phyloP scores from a whole-genome alignment of 2,797 vertebrate species.

The Craterocephalus amniculus region DNA sequence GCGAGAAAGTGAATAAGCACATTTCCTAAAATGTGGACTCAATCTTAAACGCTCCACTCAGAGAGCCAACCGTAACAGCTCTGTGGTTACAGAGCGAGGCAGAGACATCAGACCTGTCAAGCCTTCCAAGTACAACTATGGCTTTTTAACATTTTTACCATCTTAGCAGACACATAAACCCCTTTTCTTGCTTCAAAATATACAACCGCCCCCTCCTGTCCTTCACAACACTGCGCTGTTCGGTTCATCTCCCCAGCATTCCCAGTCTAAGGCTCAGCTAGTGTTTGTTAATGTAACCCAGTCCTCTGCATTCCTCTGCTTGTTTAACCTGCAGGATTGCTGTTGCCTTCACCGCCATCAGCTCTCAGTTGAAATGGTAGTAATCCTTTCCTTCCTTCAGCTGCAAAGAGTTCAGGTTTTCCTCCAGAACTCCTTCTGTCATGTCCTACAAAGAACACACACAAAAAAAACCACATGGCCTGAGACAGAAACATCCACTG shows the following conservation, averaged over 20 bases:
- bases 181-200: background rate
- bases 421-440: constrained; percentile 89
- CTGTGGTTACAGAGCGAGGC: constrained; percentile 9
- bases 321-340: constrained; percentile 14
- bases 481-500: background rate
- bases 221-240: constrained; percentile 2
- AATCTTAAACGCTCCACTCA: constrained; percentile 3
- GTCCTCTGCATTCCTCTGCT: constrained; percentile 19
- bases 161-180: background rate
- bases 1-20: background rate
- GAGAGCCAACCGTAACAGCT: background rate
- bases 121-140: constrained; percentile 13
- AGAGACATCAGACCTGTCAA: constrained; percentile 6
- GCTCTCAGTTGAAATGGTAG: constrained; percentile 79
- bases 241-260: constrained; percentile 1
- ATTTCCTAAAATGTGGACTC: constrained; percentile 2
- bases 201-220: background rate
- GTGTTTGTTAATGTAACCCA: constrained; percentile 4
- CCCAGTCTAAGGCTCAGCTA: constrained; percentile 12
- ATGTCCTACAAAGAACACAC: constrained; percentile 84
- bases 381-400: constrained; percentile 84
- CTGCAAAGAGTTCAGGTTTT: constrained; percentile 85
- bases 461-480: background rate
- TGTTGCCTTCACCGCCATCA: background rate
- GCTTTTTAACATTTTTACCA: background rate